Conservation (phyloP, 1,140 invertebrate species). For the Phymastichus coffea region DNA sequence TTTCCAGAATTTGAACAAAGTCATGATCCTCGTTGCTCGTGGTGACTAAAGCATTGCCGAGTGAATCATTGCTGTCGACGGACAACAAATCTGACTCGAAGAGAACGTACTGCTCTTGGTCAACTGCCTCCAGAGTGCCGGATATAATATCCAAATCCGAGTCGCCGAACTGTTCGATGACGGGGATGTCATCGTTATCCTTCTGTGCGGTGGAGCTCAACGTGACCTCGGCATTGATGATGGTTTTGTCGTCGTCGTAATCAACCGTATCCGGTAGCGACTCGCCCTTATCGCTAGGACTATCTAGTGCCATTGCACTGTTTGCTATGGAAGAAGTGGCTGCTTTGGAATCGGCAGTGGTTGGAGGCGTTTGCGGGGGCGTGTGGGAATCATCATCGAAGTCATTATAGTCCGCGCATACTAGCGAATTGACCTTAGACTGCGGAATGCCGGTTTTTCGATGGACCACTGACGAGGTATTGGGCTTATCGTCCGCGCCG, state of each 20-base stretch:
- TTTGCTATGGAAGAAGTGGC: slow-evolving; percentile 35
- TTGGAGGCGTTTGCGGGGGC: slow-evolving; percentile 60
- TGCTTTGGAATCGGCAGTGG: slow-evolving; percentile 41
- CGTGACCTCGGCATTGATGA: slow-evolving; percentile 62
- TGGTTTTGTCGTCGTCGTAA: slow-evolving; percentile 62
- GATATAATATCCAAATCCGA: slow-evolving; percentile 60
- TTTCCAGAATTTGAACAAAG: slow-evolving; percentile 53
- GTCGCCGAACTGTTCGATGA: slow-evolving; percentile 61
- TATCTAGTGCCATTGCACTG: slow-evolving; percentile 36
- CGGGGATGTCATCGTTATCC: slow-evolving; percentile 61
- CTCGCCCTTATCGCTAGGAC: slow-evolving; percentile 47
- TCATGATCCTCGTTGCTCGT: slow-evolving; percentile 48
- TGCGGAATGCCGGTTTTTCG: slow-evolving; percentile 52
- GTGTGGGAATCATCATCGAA: slow-evolving; percentile 65
- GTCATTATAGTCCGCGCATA: slow-evolving; percentile 65
- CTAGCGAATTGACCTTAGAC: slow-evolving; percentile 60
- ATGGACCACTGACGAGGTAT: slow-evolving; percentile 56
- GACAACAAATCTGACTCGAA: slow-evolving; percentile 63
- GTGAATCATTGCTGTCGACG: slow-evolving; percentile 62
- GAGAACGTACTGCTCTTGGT: slow-evolving; percentile 63
- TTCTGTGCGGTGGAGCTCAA: slow-evolving; percentile 61
- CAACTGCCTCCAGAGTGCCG: slow-evolving; percentile 61
- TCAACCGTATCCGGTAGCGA: slow-evolving; percentile 59
- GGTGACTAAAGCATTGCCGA: slow-evolving; percentile 52
- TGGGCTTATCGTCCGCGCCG: slow-evolving; percentile 47